Base-by-base conservation (phyloP, 2,888 invertebrate genomes). In the Eupithecia abbreviata region DNA sequence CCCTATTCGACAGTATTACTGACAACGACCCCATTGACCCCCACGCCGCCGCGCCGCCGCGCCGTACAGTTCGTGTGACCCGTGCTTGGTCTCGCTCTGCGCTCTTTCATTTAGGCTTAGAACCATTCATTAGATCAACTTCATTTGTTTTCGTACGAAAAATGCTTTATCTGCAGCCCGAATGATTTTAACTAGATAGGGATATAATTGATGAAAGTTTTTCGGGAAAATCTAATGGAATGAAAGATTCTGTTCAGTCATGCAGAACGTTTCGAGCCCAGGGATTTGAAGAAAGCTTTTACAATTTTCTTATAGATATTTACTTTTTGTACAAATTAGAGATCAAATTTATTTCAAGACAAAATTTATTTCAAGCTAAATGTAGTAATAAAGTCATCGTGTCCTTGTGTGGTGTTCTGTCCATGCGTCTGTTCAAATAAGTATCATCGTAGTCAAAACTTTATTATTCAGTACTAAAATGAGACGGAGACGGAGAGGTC, bases 121-220 rank as follows among this genome's bases (percentile, higher is more conserved):
- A 58, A 71, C 75, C 67, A 75, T 74, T 78, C 70, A 78, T 78
- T 74, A 43, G 68, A 55, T 47, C 72, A 43, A 69, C 47, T 73
- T 72, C 72, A 71, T 76, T 73, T 55, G 74, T 71, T 69, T 77
- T 77, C 58, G 13, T 41, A 10, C 72, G 70, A 65, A 72, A 74
- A 75, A 72, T 47, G 13, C 10, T 73, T 71, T 65, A 73, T 73
- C 49, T 73, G 12, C 18, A 30, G 68, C 5, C 6, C 5, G 15
- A 15, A 58, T 74, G 41, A 51, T 51, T 43, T 41, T 18, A 70
- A 41, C 30, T 45, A 66, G 70, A 73, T 67, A 66, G 30, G 65
- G 30, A 71, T 76, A 75, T 76, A 73, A 62, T 73, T 76, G 73
- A 75, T 72, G 75, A 70, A 47, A 18, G 69, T 10, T 72, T 70